A percentile compares a stretch with the other conserved stretches of the same genome.
phyloP scores from a whole-genome alignment of 2,797 vertebrate species.

The Neosilurus mollespiculum region DNA sequence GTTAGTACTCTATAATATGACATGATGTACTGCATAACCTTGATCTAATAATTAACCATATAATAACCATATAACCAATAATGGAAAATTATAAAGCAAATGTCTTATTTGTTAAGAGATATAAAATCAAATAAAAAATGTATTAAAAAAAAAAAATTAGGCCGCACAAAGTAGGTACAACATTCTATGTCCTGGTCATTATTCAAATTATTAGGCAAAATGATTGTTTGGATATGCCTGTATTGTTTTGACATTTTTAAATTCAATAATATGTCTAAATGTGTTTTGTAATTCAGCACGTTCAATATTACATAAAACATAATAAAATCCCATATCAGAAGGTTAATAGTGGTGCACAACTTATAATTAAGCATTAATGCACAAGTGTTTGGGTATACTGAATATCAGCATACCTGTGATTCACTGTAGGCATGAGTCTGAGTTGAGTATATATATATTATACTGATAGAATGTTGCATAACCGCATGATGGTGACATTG shows the following conservation, averaged over 20 bases:
- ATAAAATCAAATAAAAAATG: background rate
- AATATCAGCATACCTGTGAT: background rate
- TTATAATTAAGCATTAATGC: background rate
- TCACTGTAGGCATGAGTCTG: background rate
- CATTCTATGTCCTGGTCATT: background rate
- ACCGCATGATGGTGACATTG: background rate
- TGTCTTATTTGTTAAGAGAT: background rate
- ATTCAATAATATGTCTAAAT: background rate
- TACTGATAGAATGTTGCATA: background rate
- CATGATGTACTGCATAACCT: background rate
- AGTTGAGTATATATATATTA: background rate
- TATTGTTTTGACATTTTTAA: background rate
- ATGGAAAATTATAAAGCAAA: background rate
- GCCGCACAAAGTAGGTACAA: background rate
- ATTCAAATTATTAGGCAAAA: background rate
- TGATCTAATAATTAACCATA: background rate
- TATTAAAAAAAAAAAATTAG: background rate
- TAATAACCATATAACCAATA: too few species aligned
- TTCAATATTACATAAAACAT: background rate
- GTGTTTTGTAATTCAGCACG: background rate
- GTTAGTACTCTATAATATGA: background rate
- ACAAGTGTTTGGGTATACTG: background rate
- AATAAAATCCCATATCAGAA: background rate
- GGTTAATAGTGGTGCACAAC: background rate
- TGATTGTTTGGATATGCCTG: background rate